phyloP scores from a whole-genome alignment of 2,888 invertebrate genomes.

The Mythimna albipuncta region DNA sequence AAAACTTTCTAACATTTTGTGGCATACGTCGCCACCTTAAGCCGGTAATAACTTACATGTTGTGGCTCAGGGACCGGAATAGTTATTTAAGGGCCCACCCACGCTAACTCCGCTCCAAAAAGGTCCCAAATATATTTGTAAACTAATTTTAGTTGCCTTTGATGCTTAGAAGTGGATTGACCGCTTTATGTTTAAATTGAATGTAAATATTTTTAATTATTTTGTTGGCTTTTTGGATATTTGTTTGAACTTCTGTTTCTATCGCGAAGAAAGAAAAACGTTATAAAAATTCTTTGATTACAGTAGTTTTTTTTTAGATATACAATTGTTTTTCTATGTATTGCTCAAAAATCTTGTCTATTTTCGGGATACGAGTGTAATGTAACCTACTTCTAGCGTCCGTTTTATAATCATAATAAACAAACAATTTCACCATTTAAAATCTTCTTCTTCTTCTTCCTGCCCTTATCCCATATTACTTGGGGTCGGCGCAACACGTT shows the following conservation, averaged over 20 bases:
- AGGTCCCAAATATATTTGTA: constrained; percentile 14
- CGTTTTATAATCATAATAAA: too few species aligned
- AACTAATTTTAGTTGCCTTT: constrained; percentile 31
- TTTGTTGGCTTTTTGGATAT: neutral
- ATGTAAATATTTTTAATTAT: neutral
- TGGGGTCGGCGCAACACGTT: too few species aligned
- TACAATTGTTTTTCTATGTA: too few species aligned
- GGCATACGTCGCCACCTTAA: constrained; percentile 25
- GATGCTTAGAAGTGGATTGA: neutral
- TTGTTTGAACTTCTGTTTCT: neutral
- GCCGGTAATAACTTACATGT: constrained; percentile 33
- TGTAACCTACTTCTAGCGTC: too few species aligned
- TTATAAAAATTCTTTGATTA: too few species aligned
- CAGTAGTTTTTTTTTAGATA: too few species aligned
- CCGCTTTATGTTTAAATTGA: neutral
- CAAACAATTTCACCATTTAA: too few species aligned
- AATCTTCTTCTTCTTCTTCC: too few species aligned
- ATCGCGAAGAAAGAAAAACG: neutral
- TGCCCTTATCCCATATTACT: too few species aligned
- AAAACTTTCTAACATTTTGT: constrained; percentile 20
- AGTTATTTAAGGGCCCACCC: constrained; percentile 22
- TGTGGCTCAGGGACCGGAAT: neutral
- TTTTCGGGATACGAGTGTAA: too few species aligned
- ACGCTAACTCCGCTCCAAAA: constrained; percentile 1
- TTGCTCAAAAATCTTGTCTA: too few species aligned